phyloP scores from a whole-genome alignment of 2,797 vertebrate species.

The Danio jaintianensis region DNA sequence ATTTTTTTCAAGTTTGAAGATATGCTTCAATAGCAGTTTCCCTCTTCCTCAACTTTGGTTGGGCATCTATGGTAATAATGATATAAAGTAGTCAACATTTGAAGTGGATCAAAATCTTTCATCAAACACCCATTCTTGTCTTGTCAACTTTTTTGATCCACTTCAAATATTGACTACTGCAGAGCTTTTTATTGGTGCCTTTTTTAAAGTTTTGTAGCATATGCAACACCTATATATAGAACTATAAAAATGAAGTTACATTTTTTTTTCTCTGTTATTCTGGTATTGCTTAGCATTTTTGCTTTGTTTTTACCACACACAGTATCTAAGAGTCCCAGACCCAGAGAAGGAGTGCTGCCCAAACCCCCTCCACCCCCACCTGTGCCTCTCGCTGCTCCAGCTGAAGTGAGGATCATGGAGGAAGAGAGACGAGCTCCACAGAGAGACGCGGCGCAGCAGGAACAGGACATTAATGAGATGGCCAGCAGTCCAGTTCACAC shows the following conservation, averaged over 20 bases:
- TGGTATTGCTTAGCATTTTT: background rate
- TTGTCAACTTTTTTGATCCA: no score
- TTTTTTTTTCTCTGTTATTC: background rate
- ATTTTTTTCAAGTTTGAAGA: no score
- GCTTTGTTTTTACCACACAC: background rate
- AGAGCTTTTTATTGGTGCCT: no score
- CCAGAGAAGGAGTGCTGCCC: constrained; percentile 23
- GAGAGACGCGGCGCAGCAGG: constrained; percentile 20
- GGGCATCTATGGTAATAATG: background rate
- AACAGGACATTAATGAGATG: constrained; percentile 37
- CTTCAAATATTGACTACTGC: no score
- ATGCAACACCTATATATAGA: background rate
- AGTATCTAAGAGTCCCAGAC: constrained; percentile 45
- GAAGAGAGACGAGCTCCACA: constrained; percentile 42
- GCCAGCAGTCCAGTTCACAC: constrained; percentile 40
- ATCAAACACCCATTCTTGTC: no score
- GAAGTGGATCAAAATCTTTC: no score
- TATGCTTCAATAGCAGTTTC: background rate
- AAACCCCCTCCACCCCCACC: constrained; percentile 49
- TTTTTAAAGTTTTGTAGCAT: background rate
- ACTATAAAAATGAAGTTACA: background rate
- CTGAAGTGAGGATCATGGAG: constrained; percentile 48
- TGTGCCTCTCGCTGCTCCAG: constrained; percentile 11
- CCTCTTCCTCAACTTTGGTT: background rate
- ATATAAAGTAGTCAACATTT: background rate